A percentile compares a stretch with the other conserved stretches of the same genome.
These are phyloP conservation scores for Columba guinea DNA, from an alignment of 2,797 vertebrate species.

Conservation along the genomic window DNA sequence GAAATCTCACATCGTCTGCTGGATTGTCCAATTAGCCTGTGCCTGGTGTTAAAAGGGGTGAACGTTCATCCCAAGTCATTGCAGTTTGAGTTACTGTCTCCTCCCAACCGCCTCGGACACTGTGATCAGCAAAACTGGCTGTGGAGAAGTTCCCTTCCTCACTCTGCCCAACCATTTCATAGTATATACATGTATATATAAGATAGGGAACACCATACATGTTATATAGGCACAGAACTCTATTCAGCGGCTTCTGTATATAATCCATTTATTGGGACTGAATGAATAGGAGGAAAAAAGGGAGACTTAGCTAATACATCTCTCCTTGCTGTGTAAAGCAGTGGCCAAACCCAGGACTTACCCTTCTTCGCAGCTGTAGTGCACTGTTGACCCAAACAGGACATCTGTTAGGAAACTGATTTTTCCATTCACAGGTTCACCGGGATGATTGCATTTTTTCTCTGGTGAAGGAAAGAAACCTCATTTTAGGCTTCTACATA, in stretches of 20 bases:
- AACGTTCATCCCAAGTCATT: not conserved
- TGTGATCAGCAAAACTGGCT: not conserved
- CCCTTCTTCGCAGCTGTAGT: conserved; percentile 61
- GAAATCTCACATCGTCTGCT: conserved; percentile 53
- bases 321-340: not conserved
- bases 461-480: not conserved
- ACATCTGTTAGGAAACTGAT: not conserved
- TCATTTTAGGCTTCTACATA: not conserved
- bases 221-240: not conserved
- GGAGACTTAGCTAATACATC: not conserved
- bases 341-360: conserved; percentile 9
- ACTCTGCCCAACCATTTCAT: not conserved
- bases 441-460: conserved; percentile 35
- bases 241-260: not conserved
- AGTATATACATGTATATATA: accelerated
- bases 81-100: accelerated
- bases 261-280: not conserved
- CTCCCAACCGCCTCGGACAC: accelerated
- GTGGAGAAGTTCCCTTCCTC: not conserved
- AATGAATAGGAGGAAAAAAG: not conserved
- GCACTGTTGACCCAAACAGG: conserved; percentile 15
- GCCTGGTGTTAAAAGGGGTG: conserved; percentile 37
- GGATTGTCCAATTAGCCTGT: conserved; percentile 52
- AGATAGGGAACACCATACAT: accelerated
- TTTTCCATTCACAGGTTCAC: conserved; percentile 45